phyloP scores from a whole-genome alignment of 2,797 vertebrate genomes.

The Pangasius krempfi region DNA sequence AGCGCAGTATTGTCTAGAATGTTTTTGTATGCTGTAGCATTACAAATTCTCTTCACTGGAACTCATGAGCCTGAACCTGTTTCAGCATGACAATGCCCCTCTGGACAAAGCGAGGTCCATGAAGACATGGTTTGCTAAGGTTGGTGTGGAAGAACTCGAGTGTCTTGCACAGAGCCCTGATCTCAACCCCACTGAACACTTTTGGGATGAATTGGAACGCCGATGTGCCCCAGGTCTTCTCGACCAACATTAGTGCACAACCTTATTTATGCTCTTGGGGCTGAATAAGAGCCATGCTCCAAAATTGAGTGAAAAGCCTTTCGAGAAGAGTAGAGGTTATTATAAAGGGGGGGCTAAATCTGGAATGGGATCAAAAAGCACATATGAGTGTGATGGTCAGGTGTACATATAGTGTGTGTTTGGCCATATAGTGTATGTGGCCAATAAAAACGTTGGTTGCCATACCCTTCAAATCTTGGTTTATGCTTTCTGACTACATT shows the following conservation, averaged over 20 bases:
- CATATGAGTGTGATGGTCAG: too few relatives aligned
- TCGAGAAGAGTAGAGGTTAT: neutral
- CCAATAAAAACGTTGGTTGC: neutral
- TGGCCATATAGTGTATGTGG: neutral
- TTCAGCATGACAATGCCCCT: too few relatives aligned
- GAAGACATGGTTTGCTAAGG: neutral
- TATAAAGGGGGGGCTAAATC: neutral
- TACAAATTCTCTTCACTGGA: too few relatives aligned
- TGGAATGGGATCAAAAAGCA: neutral
- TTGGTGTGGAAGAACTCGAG: too few relatives aligned
- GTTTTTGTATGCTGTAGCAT: neutral
- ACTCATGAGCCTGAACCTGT: neutral
- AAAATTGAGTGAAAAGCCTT: neutral
- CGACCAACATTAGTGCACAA: neutral
- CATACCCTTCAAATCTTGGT: neutral
- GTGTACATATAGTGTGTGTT: neutral
- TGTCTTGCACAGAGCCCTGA: neutral
- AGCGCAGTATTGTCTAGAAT: neutral
- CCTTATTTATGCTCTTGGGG: neutral
- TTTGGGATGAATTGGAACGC: neutral
- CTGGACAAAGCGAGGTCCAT: neutral
- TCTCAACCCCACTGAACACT: neutral
- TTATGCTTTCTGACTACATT: neutral
- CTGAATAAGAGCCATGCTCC: neutral
- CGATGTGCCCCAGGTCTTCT: neutral